Evolutionary conservation across 2,113 vertebrate species (phyloP).

Genomic region (Gobio gobio): DNA sequence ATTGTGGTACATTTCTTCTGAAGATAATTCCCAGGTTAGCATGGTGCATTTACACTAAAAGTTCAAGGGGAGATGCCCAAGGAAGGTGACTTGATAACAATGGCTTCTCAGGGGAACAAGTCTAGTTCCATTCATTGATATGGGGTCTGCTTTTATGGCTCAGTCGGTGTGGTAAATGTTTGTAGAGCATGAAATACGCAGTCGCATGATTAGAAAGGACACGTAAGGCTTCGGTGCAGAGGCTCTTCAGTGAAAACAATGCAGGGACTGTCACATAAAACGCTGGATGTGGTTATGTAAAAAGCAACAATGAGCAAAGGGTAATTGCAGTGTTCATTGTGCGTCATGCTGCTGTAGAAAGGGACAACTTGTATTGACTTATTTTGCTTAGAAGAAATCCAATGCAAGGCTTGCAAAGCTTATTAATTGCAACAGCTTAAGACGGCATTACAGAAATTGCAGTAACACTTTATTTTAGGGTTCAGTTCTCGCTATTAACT

Average conservation of each 20-base stretch:
- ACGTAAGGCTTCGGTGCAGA: not conserved
- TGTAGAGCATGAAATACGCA: constrained; percentile 40
- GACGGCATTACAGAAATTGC: not conserved
- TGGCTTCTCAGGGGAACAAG: constrained; percentile 22
- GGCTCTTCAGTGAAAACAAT: not conserved
- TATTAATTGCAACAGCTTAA: constrained; percentile 17
- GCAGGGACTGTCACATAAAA: constrained; percentile 20
- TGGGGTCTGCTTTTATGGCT: constrained; percentile 26
- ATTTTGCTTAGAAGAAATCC: not conserved
- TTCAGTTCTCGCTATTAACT: too few relatives aligned
- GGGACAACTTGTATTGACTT: not conserved
- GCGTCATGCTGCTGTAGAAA: not conserved
- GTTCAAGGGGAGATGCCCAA: constrained; percentile 35
- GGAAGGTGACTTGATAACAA: constrained; percentile 47
- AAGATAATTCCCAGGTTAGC: constrained; percentile 39
- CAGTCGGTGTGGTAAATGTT: constrained; percentile 13
- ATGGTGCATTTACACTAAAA: constrained; percentile 33
- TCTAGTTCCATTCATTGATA: not conserved
- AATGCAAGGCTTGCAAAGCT: constrained; percentile 8
- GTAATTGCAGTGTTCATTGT: constrained; percentile 15
- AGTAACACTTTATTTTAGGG: too few relatives aligned
- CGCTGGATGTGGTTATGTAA: constrained; percentile 16
- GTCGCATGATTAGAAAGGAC: constrained; percentile 38
- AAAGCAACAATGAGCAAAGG: constrained; percentile 18
- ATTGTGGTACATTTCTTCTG: constrained; percentile 43